These are phyloP conservation scores for Trichogramma pretiosum DNA, from an alignment of 1,140 invertebrate species.

Conservation along the genomic window DNA sequence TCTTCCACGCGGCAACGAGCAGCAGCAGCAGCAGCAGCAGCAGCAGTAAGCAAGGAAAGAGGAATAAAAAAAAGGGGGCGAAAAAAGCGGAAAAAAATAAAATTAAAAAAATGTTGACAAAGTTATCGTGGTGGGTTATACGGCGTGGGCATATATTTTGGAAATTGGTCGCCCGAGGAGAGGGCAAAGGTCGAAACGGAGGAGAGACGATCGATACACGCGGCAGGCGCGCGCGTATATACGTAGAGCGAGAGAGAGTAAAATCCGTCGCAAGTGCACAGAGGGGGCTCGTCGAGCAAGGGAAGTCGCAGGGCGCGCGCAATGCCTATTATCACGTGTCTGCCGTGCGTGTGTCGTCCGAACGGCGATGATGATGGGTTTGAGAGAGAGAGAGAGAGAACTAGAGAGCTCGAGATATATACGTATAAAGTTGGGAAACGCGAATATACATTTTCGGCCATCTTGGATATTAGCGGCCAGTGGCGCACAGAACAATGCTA, in stretches of 20 bases:
- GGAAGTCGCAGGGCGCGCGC: conserved; percentile 19
- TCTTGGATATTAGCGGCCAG: conserved; percentile 43
- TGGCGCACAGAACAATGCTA: conserved; percentile 41
- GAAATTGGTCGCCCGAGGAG: conserved; percentile 4
- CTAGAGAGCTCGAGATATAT: conserved; percentile 27
- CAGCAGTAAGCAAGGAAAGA: too few species aligned
- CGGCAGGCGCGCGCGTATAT: not conserved
- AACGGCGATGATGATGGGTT: too few species aligned
- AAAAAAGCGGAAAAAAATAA: too few species aligned
- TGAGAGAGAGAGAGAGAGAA: conserved; percentile 11
- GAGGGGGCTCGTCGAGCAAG: not conserved
- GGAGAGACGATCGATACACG: conserved; percentile 11
- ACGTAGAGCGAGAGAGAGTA: too few species aligned
- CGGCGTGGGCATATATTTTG: too few species aligned
- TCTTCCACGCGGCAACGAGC: too few species aligned
- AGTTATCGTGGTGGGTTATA: too few species aligned
- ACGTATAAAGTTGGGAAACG: conserved; percentile 28
- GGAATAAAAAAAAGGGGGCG: too few species aligned
- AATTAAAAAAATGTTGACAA: too few species aligned
- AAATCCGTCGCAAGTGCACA: too few species aligned
- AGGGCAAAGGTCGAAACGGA: not conserved
- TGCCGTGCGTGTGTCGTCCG: not conserved
- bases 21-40: not conserved
- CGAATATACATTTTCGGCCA: conserved; percentile 35
- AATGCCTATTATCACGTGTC: conserved; percentile 34